Evolutionary conservation across 53 echinoderm and acorn worm genomes (phyloP), one percentile per base, ranked within the genome.

Genomic region (Arbacia lixula): DNA sequence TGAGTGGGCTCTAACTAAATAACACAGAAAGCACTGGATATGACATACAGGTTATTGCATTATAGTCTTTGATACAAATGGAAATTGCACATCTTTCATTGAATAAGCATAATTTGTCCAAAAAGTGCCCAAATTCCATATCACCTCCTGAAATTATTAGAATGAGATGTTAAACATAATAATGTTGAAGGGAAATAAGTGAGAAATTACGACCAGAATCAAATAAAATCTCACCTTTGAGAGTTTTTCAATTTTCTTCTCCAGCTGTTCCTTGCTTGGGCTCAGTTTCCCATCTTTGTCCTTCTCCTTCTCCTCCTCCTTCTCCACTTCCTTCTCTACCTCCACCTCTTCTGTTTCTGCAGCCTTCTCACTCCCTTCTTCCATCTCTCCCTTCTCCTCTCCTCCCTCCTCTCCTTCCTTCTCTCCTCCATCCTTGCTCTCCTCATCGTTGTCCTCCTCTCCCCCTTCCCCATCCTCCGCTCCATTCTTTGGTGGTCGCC

Each of bases 211-310:
- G 3, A 14, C 28, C 20, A 24, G 42, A 10, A 3, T 32, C 4
- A 4, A 34, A 4, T 27, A 1, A 66, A 12, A 35, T 36, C 88
- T 46, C 53, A 96, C 98, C 90, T 93, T 97, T 19, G 90, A 74
- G 9, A 97, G 74, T 72, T 68, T 92, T 53, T 97, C 99, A 66
- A 99, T 99, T 84, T 99, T 99, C 82, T 92, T 95, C 85, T 94
- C 86, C 20, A 95, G 73, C 54, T 95, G 94, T 20, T 95, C 99
- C 53, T 64, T 37, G 57, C 72, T 93, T 26, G 84, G 83, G 33
- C 78, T 77, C 57, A 53, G 69, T 16, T 71, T 62, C 17, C 50
- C 82, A 62, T 81, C 61, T 9, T 49, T 49, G 3, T 80, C 80
- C 41, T 61, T 42, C 28, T 77, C 38, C 5, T 77, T 37, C 28